A percentile compares a stretch with the other conserved stretches of the same genome.
These are phyloP conservation scores for Mechanitis messenoides DNA, from an alignment of 2,888 invertebrate species.

Conservation along the genomic window DNA sequence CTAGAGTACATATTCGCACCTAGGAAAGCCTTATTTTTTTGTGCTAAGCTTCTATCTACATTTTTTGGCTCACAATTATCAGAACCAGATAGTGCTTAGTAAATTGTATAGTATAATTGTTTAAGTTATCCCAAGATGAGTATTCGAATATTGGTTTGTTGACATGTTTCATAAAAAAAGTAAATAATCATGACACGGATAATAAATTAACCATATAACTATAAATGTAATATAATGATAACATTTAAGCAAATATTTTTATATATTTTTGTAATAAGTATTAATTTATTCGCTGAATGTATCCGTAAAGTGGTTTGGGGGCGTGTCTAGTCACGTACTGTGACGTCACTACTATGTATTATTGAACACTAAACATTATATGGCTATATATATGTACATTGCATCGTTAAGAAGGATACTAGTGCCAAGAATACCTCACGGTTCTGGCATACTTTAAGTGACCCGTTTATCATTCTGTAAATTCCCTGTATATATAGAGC, in stretches of 20 bases:
- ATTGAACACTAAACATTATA: not conserved
- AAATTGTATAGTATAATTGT: no score
- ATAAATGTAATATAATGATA: no score
- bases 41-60: no score
- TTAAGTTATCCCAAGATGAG: no score
- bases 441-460: not conserved
- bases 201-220: no score
- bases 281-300: slow-evolving; percentile 12
- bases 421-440: slow-evolving; percentile 12
- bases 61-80: no score
- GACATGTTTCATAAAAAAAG: no score
- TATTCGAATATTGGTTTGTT: no score
- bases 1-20: no score
- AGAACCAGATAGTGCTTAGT: no score
- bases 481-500: slow-evolving; percentile 7
- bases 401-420: not conserved
- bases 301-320: slow-evolving; percentile 14
- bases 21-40: no score
- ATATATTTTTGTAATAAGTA: not conserved
- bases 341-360: not conserved
- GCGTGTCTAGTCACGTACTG: slow-evolving; percentile 22
- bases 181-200: no score
- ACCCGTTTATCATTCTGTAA: slow-evolving; percentile 10
- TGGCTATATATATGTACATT: not conserved
- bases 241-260: not conserved